Evolutionary conservation across 2,797 vertebrate species (phyloP).

Genomic region (Argya squamiceps): DNA sequence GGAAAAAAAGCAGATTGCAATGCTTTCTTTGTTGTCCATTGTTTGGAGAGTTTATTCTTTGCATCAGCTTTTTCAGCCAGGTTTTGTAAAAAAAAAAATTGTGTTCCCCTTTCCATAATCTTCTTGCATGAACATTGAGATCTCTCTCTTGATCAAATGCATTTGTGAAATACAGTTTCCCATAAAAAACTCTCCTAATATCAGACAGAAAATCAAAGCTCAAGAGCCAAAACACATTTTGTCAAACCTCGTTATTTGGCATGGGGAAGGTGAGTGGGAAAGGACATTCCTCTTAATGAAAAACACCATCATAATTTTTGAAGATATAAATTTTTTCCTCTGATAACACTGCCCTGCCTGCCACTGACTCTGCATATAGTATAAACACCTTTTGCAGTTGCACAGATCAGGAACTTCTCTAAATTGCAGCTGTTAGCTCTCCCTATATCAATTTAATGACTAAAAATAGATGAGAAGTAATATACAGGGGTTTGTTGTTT

Average conservation of each 20-base stretch:
- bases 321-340: not conserved
- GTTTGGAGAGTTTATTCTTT: not conserved
- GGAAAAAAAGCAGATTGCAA: not conserved
- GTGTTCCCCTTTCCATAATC: not conserved
- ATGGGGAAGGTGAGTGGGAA: not conserved
- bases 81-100: not conserved
- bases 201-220: not conserved
- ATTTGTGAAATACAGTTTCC: not conserved
- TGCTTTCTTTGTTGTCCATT: not conserved
- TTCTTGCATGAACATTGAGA: not conserved
- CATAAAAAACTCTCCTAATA: not conserved
- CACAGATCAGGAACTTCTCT: not conserved
- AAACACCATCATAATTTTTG: not conserved
- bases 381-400: not conserved
- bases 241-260: not conserved
- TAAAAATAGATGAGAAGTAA: not conserved
- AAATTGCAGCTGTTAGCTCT: not conserved
- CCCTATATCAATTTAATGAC: not conserved
- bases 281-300: not conserved
- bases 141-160: not conserved
- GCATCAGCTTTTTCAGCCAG: not conserved
- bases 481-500: fast-evolving
- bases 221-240: not conserved
- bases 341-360: not conserved
- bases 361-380: not conserved